phyloP scores from a whole-genome alignment of 1,140 invertebrate genomes.

The Orchestia grillus region DNA sequence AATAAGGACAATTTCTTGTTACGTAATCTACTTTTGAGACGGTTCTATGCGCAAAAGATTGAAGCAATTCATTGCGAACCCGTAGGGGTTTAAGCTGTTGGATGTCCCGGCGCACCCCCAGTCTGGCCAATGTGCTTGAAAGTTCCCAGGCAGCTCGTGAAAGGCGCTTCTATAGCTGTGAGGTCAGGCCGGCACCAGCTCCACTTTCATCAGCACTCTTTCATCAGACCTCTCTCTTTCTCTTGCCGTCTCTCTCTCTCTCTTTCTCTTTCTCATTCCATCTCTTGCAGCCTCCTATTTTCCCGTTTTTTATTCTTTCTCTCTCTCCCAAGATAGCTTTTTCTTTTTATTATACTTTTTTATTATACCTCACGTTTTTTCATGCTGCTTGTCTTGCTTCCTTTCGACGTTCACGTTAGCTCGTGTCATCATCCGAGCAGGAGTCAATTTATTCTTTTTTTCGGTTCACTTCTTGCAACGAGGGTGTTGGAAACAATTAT shows the following conservation, averaged over 20 bases:
- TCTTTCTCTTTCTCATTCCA: background rate
- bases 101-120: background rate
- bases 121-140: background rate
- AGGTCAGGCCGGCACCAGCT: background rate
- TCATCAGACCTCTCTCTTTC: constrained; percentile 21
- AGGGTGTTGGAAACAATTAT: too few species aligned
- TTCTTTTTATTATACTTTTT: background rate
- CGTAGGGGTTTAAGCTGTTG: background rate
- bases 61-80: background rate
- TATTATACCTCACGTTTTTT: too few species aligned
- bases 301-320: background rate
- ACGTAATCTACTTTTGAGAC: background rate
- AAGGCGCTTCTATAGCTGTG: background rate
- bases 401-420: too few species aligned
- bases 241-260: background rate
- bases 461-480: too few species aligned
- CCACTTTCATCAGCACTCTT: background rate
- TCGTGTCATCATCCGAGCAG: too few species aligned
- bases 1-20: background rate
- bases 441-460: too few species aligned
- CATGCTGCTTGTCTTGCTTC: too few species aligned
- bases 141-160: background rate
- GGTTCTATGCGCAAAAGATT: background rate
- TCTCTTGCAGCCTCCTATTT: background rate
- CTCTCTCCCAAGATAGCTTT: background rate